phyloP scores from a whole-genome alignment of 1,140 invertebrate genomes.

The Lethocerus indicus region DNA sequence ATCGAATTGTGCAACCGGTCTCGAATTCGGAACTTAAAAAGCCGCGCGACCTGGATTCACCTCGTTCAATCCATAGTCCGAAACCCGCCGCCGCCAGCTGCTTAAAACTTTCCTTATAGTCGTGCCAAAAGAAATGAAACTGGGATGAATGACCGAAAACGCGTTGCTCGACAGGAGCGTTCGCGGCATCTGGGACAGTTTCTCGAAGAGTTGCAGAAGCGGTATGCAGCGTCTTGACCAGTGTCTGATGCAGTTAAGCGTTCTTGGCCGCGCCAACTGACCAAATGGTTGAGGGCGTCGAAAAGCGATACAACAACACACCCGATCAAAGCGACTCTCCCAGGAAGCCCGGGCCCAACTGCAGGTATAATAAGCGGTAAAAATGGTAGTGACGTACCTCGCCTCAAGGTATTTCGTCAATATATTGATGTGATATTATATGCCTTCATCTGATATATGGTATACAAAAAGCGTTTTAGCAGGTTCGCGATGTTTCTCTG shows the following conservation, averaged over 20 bases:
- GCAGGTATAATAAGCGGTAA: conserved; percentile 27
- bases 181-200: conserved; percentile 69
- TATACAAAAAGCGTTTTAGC: not conserved
- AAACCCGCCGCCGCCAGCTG: not conserved
- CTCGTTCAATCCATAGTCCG: not conserved
- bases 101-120: too few species aligned
- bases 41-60: not conserved
- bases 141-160: not conserved
- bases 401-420: not conserved
- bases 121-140: too few species aligned
- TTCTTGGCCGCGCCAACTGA: conserved; percentile 82
- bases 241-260: conserved; percentile 75
- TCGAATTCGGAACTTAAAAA: not conserved
- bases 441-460: not conserved
- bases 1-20: not conserved
- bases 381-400: too few species aligned
- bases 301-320: conserved; percentile 77
- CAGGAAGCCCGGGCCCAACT: conserved; percentile 89
- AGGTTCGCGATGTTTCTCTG: not conserved
- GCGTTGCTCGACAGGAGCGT: conserved; percentile 36
- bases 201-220: conserved; percentile 64
- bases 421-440: not conserved
- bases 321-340: conserved; percentile 73
- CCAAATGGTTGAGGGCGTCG: conserved; percentile 81
- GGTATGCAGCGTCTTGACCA: conserved; percentile 69